These are phyloP conservation scores for Pandemis heparana DNA, from an alignment of 2,888 invertebrate genomes.

Conservation along the genomic window DNA sequence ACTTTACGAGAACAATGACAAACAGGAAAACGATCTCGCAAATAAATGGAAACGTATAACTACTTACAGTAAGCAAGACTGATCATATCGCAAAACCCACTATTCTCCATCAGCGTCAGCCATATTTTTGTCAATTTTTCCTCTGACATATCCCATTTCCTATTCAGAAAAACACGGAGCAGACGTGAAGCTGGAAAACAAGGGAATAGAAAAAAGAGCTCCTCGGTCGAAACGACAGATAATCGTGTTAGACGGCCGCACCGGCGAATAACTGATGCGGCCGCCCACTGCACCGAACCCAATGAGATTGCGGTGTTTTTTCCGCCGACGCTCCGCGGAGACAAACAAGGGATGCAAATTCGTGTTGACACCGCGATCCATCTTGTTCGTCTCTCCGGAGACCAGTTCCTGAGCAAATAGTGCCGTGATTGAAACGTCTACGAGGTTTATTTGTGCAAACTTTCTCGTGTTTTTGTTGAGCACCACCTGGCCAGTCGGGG, in stretches of 20 bases:
- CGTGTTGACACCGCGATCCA: slow-evolving; percentile 85
- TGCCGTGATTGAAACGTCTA: slow-evolving; percentile 78
- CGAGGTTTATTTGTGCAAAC: slow-evolving; percentile 69
- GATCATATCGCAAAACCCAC: slow-evolving; percentile 82
- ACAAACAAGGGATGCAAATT: slow-evolving; percentile 86
- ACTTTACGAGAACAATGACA: slow-evolving; percentile 55
- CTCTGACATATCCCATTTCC: slow-evolving; percentile 84
- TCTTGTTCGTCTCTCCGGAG: slow-evolving; percentile 83
- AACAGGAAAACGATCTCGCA: slow-evolving; percentile 75
- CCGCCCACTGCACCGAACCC: slow-evolving; percentile 74
- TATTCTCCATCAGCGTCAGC: slow-evolving; percentile 78
- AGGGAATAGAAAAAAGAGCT: slow-evolving; percentile 82
- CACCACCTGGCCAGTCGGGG: slow-evolving; percentile 24
- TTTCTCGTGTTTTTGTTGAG: slow-evolving; percentile 61
- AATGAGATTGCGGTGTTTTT: slow-evolving; percentile 85
- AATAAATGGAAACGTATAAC: slow-evolving; percentile 64
- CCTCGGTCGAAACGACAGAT: slow-evolving; percentile 83
- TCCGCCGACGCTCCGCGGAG: slow-evolving; percentile 76
- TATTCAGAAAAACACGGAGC: slow-evolving; percentile 83
- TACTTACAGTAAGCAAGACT: slow-evolving; percentile 59
- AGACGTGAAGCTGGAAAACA: slow-evolving; percentile 84
- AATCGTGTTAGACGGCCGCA: slow-evolving; percentile 83
- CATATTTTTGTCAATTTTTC: slow-evolving; percentile 85
- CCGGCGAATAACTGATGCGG: slow-evolving; percentile 81
- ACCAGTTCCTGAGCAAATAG: slow-evolving; percentile 79